Conservation (phyloP, 2,888 invertebrate species). For the Cantharis lateralis region DNA sequence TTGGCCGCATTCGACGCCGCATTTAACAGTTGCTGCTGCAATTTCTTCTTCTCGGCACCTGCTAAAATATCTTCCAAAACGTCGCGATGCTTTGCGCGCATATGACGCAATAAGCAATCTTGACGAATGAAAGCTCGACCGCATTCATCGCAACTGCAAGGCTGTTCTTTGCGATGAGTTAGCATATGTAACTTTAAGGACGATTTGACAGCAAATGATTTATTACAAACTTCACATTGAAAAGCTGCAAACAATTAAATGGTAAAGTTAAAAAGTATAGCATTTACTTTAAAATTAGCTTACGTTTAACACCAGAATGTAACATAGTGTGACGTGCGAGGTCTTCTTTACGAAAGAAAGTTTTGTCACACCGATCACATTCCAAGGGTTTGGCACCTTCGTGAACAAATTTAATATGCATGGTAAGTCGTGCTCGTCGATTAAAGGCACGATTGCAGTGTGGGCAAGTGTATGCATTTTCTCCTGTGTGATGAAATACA, state of each 20-base stretch:
- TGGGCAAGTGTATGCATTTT: constrained; percentile 69
- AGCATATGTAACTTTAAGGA: constrained; percentile 72
- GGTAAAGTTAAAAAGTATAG: neutral
- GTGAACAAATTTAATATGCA: constrained; percentile 67
- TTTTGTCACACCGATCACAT: constrained; percentile 62
- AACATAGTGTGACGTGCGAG: constrained; percentile 62
- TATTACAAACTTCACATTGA: constrained; percentile 60
- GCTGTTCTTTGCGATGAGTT: constrained; percentile 75
- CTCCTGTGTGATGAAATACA: constrained; percentile 74
- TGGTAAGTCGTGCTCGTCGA: constrained; percentile 56
- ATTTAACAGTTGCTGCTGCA: constrained; percentile 58
- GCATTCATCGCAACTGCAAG: constrained; percentile 79
- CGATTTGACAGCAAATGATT: constrained; percentile 69
- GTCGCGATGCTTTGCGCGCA: constrained; percentile 71
- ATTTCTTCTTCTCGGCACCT: constrained; percentile 64
- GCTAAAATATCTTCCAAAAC: constrained; percentile 67
- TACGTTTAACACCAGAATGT: constrained; percentile 66
- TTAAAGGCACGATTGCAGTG: constrained; percentile 59
- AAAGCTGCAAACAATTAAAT: constrained; percentile 45
- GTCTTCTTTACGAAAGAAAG: constrained; percentile 67
- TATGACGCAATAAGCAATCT: constrained; percentile 77
- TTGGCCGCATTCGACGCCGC: constrained; percentile 54
- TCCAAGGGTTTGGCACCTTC: constrained; percentile 65
- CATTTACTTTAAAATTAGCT: constrained; percentile 34
- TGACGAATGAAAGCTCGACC: constrained; percentile 78